Evolutionary conservation across 2,888 invertebrate species (phyloP).

Genomic region (Apotomis capreana): DNA sequence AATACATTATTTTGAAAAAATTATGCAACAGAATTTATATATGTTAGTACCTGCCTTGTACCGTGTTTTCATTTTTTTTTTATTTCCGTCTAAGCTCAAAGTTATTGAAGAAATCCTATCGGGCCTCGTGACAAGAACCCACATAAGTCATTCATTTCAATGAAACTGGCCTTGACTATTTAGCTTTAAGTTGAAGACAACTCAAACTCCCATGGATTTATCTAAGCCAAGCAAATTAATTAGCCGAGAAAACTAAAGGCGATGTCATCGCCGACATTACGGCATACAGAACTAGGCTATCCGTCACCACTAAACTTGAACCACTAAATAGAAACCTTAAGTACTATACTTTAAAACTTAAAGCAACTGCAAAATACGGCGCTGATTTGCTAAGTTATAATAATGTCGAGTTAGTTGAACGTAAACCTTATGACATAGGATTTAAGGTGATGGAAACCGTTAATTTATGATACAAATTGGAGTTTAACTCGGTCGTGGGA

Average conservation of each 20-base stretch:
- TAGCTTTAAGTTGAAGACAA: slow-evolving; percentile 22
- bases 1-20: no score
- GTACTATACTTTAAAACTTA: not conserved
- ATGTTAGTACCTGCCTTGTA: no score
- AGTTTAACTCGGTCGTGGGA: slow-evolving; percentile 56
- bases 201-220: slow-evolving; percentile 66
- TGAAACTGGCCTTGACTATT: slow-evolving; percentile 38
- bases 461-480: slow-evolving; percentile 24
- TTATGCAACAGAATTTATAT: no score
- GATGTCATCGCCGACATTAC: slow-evolving; percentile 66
- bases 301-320: slow-evolving; percentile 40
- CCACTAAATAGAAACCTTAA: slow-evolving; percentile 41
- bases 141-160: not conserved
- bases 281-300: slow-evolving; percentile 65
- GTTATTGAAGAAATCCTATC: not conserved
- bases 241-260: slow-evolving; percentile 61
- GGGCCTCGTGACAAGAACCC: no score
- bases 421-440: slow-evolving; percentile 17
- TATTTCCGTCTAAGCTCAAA: no score
- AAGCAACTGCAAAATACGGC: slow-evolving; percentile 7
- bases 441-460: slow-evolving; percentile 34
- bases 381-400: slow-evolving; percentile 14
- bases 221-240: slow-evolving; percentile 71
- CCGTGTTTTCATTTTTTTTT: no score
- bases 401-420: not conserved